phyloP scores from a whole-genome alignment of 2,113 vertebrate species.

The Pedetes capensis region DNA sequence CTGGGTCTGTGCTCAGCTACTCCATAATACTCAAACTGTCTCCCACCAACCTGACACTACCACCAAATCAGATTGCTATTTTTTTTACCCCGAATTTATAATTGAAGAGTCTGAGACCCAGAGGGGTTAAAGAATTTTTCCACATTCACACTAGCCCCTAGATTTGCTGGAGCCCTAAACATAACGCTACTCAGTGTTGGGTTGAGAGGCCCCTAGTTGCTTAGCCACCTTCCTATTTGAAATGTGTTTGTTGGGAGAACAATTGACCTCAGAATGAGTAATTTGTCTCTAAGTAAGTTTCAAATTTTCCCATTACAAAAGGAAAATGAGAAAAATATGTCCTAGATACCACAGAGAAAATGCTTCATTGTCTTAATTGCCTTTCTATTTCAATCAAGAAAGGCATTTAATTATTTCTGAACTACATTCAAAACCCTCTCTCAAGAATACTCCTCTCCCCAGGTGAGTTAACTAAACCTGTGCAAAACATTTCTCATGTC shows the following conservation, averaged over 20 bases:
- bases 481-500: constrained; percentile 31
- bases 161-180: not conserved
- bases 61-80: not conserved
- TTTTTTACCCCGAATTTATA: not conserved
- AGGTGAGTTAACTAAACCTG: constrained; percentile 54
- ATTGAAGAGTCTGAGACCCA: not conserved
- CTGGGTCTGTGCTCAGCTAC: not conserved
- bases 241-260: constrained; percentile 50
- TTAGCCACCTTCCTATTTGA: not conserved
- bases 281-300: constrained; percentile 51
- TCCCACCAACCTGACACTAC: not conserved
- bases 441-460: constrained; percentile 50
- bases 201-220: not conserved
- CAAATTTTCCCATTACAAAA: constrained; percentile 73
- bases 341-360: constrained; percentile 74
- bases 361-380: constrained; percentile 72
- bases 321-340: constrained; percentile 78
- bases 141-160: not conserved
- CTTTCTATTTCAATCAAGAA: constrained; percentile 77
- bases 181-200: not conserved
- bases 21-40: not conserved
- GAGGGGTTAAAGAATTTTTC: not conserved
- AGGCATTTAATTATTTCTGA: constrained; percentile 78
- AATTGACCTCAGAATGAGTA: constrained; percentile 64
- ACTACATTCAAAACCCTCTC: constrained; percentile 73